Conservation (phyloP, 1,140 invertebrate species). For the Papilio machaon region DNA sequence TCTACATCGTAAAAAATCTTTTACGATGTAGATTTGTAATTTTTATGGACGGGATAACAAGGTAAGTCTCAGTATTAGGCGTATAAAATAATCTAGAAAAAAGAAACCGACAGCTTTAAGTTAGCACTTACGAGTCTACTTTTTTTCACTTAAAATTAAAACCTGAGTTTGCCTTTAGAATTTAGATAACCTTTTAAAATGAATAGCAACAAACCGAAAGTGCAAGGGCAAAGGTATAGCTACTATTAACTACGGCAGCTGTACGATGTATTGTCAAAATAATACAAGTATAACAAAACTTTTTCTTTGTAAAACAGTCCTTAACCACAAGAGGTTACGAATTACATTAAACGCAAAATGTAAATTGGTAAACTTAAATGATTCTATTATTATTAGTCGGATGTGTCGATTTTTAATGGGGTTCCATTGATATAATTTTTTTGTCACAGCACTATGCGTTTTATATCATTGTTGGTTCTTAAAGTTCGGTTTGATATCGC, state of each 20-base stretch:
- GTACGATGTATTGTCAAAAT: constrained; percentile 61
- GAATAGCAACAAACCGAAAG: constrained; percentile 57
- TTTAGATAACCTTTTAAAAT: constrained; percentile 26
- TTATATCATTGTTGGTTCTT: constrained; percentile 14
- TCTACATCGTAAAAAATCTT: no score
- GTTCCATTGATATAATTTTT: constrained; percentile 49
- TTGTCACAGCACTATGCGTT: neutral
- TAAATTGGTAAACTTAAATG: constrained; percentile 22
- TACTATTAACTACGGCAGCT: constrained; percentile 54
- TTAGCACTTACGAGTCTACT: neutral
- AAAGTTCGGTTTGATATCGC: constrained; percentile 1
- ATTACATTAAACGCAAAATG: neutral
- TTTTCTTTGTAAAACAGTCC: constrained; percentile 1
- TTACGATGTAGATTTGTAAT: no score
- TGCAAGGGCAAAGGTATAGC: constrained; percentile 55
- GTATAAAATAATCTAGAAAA: neutral
- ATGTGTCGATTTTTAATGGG: constrained; percentile 52
- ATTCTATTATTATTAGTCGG: constrained; percentile 49
- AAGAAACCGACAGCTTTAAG: neutral
- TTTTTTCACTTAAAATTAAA: neutral
- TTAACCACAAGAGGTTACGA: neutral
- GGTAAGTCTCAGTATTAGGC: neutral
- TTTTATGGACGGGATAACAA: no score
- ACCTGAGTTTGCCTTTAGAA: neutral
- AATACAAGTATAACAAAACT: constrained; percentile 42